Evolutionary conservation across 2,888 invertebrate genomes (phyloP).

Genomic region (Drosophila limbata): DNA sequence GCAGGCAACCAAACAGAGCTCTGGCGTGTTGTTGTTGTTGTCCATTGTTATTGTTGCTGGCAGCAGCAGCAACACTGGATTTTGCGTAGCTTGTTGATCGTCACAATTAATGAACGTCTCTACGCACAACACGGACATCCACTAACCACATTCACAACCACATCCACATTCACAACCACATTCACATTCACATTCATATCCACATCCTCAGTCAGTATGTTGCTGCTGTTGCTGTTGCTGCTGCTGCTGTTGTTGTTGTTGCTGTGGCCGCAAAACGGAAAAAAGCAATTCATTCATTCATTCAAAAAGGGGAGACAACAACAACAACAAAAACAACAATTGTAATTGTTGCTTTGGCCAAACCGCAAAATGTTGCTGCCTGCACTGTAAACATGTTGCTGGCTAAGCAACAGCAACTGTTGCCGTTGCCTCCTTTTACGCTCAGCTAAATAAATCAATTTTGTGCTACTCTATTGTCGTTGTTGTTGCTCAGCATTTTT

Average conservation of each 20-base stretch:
- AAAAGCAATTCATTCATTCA: slow-evolving; percentile 80
- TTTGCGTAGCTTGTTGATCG: slow-evolving; percentile 82
- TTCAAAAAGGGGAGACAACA: slow-evolving; percentile 56
- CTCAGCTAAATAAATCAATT: slow-evolving; percentile 64
- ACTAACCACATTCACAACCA: slow-evolving; percentile 55
- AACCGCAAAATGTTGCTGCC: slow-evolving; percentile 72
- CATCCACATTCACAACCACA: slow-evolving; percentile 50
- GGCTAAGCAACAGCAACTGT: slow-evolving; percentile 25
- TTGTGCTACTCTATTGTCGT: slow-evolving; percentile 41
- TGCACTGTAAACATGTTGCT: slow-evolving; percentile 66
- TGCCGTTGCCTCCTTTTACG: slow-evolving; percentile 55
- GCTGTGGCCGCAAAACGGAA: slow-evolving; percentile 66
- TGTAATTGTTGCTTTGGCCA: slow-evolving; percentile 72
- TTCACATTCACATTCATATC: slow-evolving; percentile 49
- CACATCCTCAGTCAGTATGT: slow-evolving; percentile 61
- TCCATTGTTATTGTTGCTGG: slow-evolving; percentile 59
- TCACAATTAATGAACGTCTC: slow-evolving; percentile 83
- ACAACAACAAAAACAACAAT: slow-evolving; percentile 29
- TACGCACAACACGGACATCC: slow-evolving; percentile 76
- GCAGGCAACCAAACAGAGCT: slow-evolving; percentile 30
- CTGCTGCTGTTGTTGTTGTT: slow-evolving; percentile 21
- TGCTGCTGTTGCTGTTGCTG: slow-evolving; percentile 12
- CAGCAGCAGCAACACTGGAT: slow-evolving; percentile 45
- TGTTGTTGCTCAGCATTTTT: slow-evolving; percentile 57
- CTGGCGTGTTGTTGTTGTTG: slow-evolving; percentile 29